phyloP scores from a whole-genome alignment of 2,888 invertebrate species.

The Eudemis profundana region DNA sequence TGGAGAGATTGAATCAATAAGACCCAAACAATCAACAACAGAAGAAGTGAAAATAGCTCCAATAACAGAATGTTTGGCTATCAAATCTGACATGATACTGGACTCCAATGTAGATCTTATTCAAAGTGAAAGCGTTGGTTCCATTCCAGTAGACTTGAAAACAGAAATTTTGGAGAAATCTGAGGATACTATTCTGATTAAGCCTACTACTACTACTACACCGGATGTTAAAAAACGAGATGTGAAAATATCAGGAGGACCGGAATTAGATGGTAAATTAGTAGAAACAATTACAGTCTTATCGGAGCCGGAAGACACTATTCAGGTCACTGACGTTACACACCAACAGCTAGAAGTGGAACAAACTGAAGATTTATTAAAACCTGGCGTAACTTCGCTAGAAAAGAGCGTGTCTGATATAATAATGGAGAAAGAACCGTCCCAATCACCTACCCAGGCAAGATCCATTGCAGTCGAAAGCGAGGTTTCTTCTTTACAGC shows the following conservation, averaged over 20 bases:
- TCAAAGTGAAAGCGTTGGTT: background rate
- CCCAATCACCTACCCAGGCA: constrained; percentile 58
- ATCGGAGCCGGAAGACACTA: background rate
- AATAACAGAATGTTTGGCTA: background rate
- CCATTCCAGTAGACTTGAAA: background rate
- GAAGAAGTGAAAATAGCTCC: background rate
- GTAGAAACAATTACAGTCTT: background rate
- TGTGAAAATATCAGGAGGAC: background rate
- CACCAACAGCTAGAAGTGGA: background rate
- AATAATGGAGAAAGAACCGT: constrained; percentile 53
- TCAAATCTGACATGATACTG: background rate
- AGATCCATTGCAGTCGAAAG: constrained; percentile 60
- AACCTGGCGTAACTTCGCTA: background rate
- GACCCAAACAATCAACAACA: background rate
- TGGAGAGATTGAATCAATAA: background rate
- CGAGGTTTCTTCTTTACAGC: constrained; percentile 62
- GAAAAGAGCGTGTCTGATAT: constrained; percentile 39
- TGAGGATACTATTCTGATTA: background rate
- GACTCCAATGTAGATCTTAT: background rate
- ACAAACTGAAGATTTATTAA: background rate
- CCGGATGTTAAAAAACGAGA: background rate
- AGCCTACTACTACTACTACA: background rate
- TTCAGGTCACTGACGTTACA: background rate
- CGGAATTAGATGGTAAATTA: background rate
- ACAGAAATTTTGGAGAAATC: background rate